These are phyloP conservation scores for Aleiodes leptofemur DNA, from an alignment of 2,888 invertebrate genomes.

Conservation along the genomic window DNA sequence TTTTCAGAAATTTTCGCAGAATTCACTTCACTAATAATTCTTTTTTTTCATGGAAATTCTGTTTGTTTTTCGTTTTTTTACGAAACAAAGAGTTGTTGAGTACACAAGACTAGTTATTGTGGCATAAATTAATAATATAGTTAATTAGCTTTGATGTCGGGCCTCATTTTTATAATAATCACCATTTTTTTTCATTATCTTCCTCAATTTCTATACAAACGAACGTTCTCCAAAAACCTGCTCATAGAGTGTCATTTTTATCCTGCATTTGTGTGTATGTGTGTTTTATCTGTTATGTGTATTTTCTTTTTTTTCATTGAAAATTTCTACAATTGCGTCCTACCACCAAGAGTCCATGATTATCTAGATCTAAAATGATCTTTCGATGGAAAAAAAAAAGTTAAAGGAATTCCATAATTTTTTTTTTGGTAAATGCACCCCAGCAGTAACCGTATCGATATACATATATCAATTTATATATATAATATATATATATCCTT, in stretches of 20 bases:
- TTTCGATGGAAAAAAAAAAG: constrained; percentile 43
- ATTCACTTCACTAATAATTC: constrained; percentile 12
- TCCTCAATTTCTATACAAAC: constrained; percentile 9
- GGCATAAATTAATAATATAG: constrained; percentile 47
- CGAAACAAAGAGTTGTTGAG: constrained; percentile 59
- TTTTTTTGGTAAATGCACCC: constrained; percentile 60
- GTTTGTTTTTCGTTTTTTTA: constrained; percentile 36
- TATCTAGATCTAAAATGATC: constrained; percentile 38
- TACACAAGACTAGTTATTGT: constrained; percentile 56
- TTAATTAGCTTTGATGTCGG: constrained; percentile 44
- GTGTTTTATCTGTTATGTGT: no score
- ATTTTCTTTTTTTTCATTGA: constrained; percentile 13
- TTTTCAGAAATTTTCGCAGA: constrained; percentile 22
- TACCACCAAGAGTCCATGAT: constrained; percentile 31
- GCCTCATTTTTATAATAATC: constrained; percentile 16
- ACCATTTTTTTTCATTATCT: constrained; percentile 28
- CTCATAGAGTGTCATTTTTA: constrained; percentile 9
- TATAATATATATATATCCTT: constrained; percentile 60
- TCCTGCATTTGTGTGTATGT: constrained; percentile 14
- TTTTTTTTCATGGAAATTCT: neutral
- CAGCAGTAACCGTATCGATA: constrained; percentile 70
- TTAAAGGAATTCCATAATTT: constrained; percentile 38
- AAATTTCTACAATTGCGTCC: constrained; percentile 27
- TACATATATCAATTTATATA: constrained; percentile 67
- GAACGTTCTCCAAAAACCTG: constrained; percentile 37